phyloP scores from a whole-genome alignment of 2,888 invertebrate species.

The Syritta pipiens region DNA sequence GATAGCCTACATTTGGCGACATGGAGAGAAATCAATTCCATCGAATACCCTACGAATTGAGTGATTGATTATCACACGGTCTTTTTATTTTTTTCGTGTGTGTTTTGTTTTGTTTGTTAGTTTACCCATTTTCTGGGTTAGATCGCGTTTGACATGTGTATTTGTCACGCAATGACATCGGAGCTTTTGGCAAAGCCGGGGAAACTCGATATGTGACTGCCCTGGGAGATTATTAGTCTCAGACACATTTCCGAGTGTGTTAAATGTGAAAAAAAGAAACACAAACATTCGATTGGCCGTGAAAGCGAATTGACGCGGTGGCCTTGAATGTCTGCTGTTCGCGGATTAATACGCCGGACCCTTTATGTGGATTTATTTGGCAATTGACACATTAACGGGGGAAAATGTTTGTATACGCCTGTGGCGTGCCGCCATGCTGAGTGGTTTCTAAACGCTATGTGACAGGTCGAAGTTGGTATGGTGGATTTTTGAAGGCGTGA shows the following conservation, averaged over 20 bases:
- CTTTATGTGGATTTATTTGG: conserved; percentile 32
- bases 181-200: conserved; percentile 22
- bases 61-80: conserved; percentile 31
- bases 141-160: conserved; percentile 38
- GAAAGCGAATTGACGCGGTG: conserved; percentile 31
- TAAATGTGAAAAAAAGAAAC: too few relatives aligned
- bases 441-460: background rate
- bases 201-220: conserved; percentile 20
- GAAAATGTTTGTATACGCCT: conserved; percentile 1
- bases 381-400: conserved; percentile 37
- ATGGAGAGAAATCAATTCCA: conserved; percentile 42
- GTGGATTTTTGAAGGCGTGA: too few relatives aligned
- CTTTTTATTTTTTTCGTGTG: conserved; percentile 1
- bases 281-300: conserved; percentile 26
- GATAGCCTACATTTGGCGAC: conserved; percentile 52
- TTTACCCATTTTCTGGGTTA: conserved; percentile 34
- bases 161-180: conserved; percentile 45
- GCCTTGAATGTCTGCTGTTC: conserved; percentile 25
- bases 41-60: conserved; percentile 16
- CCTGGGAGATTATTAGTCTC: conserved; percentile 9
- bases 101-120: too few relatives aligned
- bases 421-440: background rate
- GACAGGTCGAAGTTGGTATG: too few relatives aligned
- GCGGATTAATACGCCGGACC: conserved; percentile 6
- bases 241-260: conserved; percentile 17